Evolutionary conservation across 1,140 invertebrate genomes (phyloP).

Genomic region (Elymnias hypermnestra): DNA sequence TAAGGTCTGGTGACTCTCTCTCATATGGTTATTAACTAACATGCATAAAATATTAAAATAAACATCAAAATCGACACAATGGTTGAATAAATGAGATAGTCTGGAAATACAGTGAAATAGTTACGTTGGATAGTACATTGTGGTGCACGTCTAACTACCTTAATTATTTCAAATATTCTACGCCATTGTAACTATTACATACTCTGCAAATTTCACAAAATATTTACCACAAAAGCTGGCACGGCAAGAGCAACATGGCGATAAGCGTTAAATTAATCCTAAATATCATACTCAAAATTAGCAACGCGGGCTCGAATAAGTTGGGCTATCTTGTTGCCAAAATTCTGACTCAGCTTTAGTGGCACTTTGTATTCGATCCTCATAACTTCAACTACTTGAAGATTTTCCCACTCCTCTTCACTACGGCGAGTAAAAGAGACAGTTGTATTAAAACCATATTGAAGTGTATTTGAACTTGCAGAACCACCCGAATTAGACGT

Average conservation of each 20-base stretch:
- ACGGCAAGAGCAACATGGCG: conserved; percentile 15
- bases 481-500: conserved; percentile 12
- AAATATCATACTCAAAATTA: conserved; percentile 28
- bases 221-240: conserved; percentile 4
- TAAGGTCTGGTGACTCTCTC: too few relatives aligned
- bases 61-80: too few relatives aligned
- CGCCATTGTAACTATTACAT: too few relatives aligned
- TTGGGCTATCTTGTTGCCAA: conserved; percentile 29
- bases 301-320: conserved; percentile 26
- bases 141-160: too few relatives aligned
- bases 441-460: neutral
- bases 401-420: neutral
- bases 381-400: conserved; percentile 12
- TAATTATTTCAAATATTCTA: too few relatives aligned
- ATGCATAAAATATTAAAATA: too few relatives aligned
- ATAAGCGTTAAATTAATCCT: conserved; percentile 30
- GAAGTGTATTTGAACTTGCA: conserved; percentile 10
- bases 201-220: neutral
- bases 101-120: too few relatives aligned
- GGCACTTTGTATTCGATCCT: conserved; percentile 15
- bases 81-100: too few relatives aligned
- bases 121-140: too few relatives aligned
- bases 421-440: neutral
- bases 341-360: conserved; percentile 26
- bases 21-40: too few relatives aligned